Percentiles rank a stretch among this genome's conserved stretches.
Conservation (phyloP, 2,888 invertebrate genomes). For the Dugesia japonica region DNA sequence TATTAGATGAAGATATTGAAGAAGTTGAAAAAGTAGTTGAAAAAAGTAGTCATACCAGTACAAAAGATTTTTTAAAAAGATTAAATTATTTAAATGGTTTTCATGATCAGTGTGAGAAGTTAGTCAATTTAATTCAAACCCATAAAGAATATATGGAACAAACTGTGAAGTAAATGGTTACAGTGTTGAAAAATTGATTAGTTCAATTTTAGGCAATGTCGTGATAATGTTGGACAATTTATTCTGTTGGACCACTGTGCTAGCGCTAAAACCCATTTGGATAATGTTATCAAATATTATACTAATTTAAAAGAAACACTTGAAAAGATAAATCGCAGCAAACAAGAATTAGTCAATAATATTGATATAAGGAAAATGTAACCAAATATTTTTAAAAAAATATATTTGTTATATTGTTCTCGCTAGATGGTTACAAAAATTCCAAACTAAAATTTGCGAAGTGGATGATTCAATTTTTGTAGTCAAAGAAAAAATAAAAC, state of each 20-base stretch:
- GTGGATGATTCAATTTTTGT: neutral
- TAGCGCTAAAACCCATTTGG: neutral
- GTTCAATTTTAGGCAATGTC: neutral
- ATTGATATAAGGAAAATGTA: neutral
- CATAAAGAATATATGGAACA: constrained; percentile 20
- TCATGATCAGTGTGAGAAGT: neutral
- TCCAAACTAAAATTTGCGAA: constrained; percentile 5
- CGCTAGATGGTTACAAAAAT: constrained; percentile 5
- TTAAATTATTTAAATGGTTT: neutral
- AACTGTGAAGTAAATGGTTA: neutral
- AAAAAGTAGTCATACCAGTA: neutral
- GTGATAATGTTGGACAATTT: neutral
- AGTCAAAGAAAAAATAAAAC: neutral
- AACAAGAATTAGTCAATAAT: neutral
- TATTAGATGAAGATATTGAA: neutral
- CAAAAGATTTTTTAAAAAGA: neutral
- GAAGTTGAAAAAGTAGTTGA: neutral
- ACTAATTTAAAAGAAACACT: neutral
- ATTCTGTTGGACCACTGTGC: neutral
- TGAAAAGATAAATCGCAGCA: neutral
- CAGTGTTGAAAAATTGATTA: neutral
- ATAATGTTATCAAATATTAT: neutral
- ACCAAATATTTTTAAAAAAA: neutral
- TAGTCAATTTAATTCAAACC: neutral
- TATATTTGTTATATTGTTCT: neutral